A percentile compares a stretch with the other conserved stretches of the same genome.
These are phyloP conservation scores for Drosophila neutralis DNA, from an alignment of 2,888 invertebrate species.

Conservation along the genomic window DNA sequence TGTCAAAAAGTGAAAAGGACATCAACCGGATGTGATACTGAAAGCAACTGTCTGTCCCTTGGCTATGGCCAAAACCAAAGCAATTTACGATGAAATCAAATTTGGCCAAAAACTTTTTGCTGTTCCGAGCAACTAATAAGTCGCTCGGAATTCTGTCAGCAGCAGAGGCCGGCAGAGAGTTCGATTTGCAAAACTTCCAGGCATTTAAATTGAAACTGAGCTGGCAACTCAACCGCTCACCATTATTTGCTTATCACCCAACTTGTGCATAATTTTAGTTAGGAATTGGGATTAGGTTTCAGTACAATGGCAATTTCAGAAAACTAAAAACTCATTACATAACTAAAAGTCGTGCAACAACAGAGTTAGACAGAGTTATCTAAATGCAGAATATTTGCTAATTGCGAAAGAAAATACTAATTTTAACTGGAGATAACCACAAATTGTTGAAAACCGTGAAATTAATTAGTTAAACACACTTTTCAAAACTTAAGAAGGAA, in stretches of 20 bases:
- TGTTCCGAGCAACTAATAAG: slow-evolving; percentile 38
- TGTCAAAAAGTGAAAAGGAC: slow-evolving; percentile 50
- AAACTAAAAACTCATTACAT: slow-evolving; percentile 14
- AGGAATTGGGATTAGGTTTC: slow-evolving; percentile 1
- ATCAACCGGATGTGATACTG: slow-evolving; percentile 37
- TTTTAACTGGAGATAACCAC: background rate
- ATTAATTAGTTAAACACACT: background rate
- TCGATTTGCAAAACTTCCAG: slow-evolving; percentile 23
- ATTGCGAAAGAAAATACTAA: background rate
- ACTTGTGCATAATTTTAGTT: background rate
- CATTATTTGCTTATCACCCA: slow-evolving; percentile 5
- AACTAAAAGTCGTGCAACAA: background rate
- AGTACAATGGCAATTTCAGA: background rate
- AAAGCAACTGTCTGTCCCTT: slow-evolving; percentile 28
- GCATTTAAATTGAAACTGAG: slow-evolving; percentile 10
- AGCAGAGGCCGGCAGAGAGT: slow-evolving; percentile 1
- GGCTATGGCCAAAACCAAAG: slow-evolving; percentile 25
- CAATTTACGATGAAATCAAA: slow-evolving; percentile 64
- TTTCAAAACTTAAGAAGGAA: background rate
- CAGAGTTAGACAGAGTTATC: background rate
- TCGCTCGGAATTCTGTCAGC: slow-evolving; percentile 15
- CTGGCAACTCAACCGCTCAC: background rate
- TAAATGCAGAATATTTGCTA: background rate
- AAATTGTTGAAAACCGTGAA: background rate
- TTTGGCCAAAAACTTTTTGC: slow-evolving; percentile 55